These are phyloP conservation scores for Ptilodon capucinus DNA, from an alignment of 2,888 invertebrate genomes.

Conservation along the genomic window DNA sequence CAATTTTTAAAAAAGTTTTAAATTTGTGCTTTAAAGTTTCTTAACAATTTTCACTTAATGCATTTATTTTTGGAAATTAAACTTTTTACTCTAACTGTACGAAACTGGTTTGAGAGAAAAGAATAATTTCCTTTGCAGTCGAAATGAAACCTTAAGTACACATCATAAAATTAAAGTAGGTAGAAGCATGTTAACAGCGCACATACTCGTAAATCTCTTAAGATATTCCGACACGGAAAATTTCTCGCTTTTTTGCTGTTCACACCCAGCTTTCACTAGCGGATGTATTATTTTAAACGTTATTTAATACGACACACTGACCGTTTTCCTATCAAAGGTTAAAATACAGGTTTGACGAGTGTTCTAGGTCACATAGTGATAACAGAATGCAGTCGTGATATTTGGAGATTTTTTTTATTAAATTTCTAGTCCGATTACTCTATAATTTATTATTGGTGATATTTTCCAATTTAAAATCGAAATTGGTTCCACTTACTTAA, in stretches of 20 bases:
- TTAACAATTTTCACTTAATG: too few relatives aligned
- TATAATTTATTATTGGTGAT: too few relatives aligned
- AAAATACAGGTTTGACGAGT: conserved; percentile 36
- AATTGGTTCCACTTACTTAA: too few relatives aligned
- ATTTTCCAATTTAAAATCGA: too few relatives aligned
- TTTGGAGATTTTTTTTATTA: not conserved
- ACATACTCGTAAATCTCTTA: conserved; percentile 38
- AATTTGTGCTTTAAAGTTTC: too few relatives aligned
- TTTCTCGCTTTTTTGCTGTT: conserved; percentile 42
- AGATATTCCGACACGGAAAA: conserved; percentile 41
- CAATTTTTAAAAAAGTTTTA: too few relatives aligned
- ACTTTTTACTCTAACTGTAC: too few relatives aligned
- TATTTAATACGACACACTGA: conserved; percentile 69
- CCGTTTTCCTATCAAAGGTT: conserved; percentile 51
- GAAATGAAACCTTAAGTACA: not conserved
- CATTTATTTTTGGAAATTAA: too few relatives aligned
- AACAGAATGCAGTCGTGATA: not conserved
- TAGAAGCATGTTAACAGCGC: conserved; percentile 12
- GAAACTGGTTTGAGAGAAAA: not conserved
- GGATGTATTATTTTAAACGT: conserved; percentile 60
- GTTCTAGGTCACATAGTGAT: not conserved
- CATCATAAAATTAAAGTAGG: conserved; percentile 15
- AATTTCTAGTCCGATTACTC: too few relatives aligned
- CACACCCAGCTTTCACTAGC: conserved; percentile 61
- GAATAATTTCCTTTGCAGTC: not conserved